Base-by-base conservation (phyloP, 2,888 invertebrate species). In the Chymomyza procnemis region DNA sequence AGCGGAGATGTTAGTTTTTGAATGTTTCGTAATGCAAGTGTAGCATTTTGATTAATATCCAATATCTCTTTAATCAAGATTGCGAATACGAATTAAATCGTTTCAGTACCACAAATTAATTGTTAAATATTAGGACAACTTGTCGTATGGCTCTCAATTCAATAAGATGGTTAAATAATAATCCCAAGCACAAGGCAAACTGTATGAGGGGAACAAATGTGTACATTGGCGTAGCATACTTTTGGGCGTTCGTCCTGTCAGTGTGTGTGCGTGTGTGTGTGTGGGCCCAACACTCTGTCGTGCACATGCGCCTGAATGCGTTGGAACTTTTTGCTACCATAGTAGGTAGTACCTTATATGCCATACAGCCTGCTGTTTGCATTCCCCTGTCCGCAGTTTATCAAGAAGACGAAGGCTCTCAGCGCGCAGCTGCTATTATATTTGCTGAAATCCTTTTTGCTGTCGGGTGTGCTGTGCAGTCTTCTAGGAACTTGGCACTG, bases 341-440 rank as follows among this genome's bases (percentile, higher is more conserved):
- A 5, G 34, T 41, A 41, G 12, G 12, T 41, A 5, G 34, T 41
- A 41, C 12, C 12, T 12, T 0, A 41, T 12, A 41, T 41, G 34
- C 12, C 3, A 26, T 21, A 26, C 26, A 22, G 22, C 55, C 55
- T 55, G 21, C 26, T 14, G n/a, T n/a, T n/a, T n/a, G n/a, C 9
- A 21, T 21, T 21, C 6, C 3, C n/a, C 22, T 21, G 22, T 4
- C 55, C 8, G 21, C 55, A 55, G 21, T 26, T 22, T 30, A 19
- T 4, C 55, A 55, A 41, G 34, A 9, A 34, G 6, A 0, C 26
- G 1, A 26, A 26, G 26, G 26, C 26, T 6, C 26, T 26, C 26
- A 26, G 26, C 74, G 76, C 76, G 76, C 76, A 76, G 76, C 76
- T 76, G 76, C 76, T 69, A 58, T 26, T 8, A 6, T 26, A 46